Conservation (phyloP, 2,113 vertebrate species). For the Leiothrix lutea region DNA sequence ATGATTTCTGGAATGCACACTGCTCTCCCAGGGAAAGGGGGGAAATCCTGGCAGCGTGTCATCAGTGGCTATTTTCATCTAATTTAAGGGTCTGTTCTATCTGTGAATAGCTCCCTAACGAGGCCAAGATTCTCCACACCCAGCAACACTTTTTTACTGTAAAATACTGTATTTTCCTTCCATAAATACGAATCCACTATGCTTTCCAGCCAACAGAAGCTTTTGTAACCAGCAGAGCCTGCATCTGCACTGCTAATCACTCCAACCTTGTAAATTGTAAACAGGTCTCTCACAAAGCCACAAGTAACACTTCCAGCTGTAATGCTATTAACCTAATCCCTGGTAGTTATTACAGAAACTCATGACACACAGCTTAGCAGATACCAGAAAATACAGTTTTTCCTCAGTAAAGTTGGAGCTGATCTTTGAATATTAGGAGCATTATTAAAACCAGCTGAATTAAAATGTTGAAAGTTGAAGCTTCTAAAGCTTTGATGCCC, state of each 20-base stretch:
- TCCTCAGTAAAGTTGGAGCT: constrained; percentile 4
- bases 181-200: neutral
- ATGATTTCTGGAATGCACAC: neutral
- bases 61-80: neutral
- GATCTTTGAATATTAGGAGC: neutral
- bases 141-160: neutral
- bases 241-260: constrained; percentile 63
- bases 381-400: constrained; percentile 23
- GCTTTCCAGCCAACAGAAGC: constrained; percentile 2
- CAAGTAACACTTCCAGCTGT: constrained; percentile 26
- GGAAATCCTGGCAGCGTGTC: neutral
- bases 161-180: constrained; percentile 17
- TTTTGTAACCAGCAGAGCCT: constrained; percentile 22
- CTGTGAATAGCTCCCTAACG: neutral
- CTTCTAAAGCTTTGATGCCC: neutral
- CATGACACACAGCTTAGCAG: constrained; percentile 33
- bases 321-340: constrained; percentile 66
- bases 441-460: constrained; percentile 25
- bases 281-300: constrained; percentile 53
- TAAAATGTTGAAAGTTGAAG: neutral
- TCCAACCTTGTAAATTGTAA: constrained; percentile 53
- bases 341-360: constrained; percentile 41
- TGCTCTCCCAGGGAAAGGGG: neutral
- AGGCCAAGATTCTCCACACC: constrained; percentile 7
- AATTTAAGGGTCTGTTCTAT: neutral